These are phyloP conservation scores for Drosophila formosana DNA, from an alignment of 2,888 invertebrate genomes.

Conservation along the genomic window DNA sequence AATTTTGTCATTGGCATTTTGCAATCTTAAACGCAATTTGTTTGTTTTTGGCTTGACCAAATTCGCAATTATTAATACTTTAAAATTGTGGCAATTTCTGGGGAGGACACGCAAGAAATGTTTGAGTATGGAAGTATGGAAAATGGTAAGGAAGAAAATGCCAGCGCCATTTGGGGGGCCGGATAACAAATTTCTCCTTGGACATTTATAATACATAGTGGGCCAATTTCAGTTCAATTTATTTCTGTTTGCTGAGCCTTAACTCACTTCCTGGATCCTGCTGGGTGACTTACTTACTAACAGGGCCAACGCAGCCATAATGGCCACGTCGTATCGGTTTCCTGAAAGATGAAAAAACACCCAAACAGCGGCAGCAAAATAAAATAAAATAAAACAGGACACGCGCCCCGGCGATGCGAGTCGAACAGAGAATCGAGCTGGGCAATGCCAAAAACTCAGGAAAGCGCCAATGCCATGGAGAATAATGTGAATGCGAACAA, in stretches of 20 bases:
- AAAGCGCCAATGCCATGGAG: constrained; percentile 67
- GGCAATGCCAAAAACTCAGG: constrained; percentile 59
- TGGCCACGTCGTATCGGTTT: constrained; percentile 74
- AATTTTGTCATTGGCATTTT: neutral
- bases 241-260: constrained; percentile 63
- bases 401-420: constrained; percentile 38
- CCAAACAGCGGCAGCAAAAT: constrained; percentile 12
- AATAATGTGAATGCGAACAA: constrained; percentile 73
- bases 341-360: constrained; percentile 67
- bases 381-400: constrained; percentile 43
- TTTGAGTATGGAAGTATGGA: constrained; percentile 4
- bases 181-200: constrained; percentile 28
- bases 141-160: constrained; percentile 18
- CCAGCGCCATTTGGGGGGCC: constrained; percentile 17
- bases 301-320: constrained; percentile 65
- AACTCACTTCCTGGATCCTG: constrained; percentile 63
- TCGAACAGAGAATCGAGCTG: neutral
- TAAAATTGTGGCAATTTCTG: constrained; percentile 5
- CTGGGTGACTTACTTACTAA: constrained; percentile 69
- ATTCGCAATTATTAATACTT: neutral
- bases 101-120: neutral
- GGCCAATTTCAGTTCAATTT: constrained; percentile 62
- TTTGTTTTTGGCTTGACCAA: neutral
- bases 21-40: constrained; percentile 4
- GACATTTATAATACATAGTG: constrained; percentile 58